Conservation (phyloP, 2,113 vertebrate genomes). For the Epinephelus lanceolatus region DNA sequence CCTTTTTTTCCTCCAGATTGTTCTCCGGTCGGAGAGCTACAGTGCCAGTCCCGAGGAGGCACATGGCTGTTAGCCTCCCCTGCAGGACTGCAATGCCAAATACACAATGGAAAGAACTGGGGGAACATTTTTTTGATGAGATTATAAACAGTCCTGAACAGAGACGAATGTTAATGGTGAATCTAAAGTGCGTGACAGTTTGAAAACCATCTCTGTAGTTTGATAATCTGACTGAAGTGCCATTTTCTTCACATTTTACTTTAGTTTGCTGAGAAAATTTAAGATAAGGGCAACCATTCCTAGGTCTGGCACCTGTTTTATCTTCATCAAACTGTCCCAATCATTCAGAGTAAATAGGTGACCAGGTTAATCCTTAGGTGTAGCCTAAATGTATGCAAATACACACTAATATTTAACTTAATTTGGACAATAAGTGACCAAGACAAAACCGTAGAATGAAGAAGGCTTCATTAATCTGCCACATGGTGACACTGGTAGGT, state of each 20-base stretch:
- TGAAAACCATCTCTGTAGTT: neutral
- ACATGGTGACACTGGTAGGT: slow-evolving; percentile 57
- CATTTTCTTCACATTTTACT: neutral
- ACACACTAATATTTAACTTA: neutral
- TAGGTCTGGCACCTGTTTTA: neutral
- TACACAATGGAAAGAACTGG: slow-evolving; percentile 34
- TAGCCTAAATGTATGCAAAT: neutral
- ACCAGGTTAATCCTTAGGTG: neutral
- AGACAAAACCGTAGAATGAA: neutral
- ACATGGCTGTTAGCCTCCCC: slow-evolving; percentile 52
- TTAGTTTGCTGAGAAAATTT: neutral
- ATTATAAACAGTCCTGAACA: slow-evolving; percentile 17
- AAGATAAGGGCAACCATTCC: neutral
- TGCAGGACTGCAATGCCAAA: slow-evolving; percentile 45
- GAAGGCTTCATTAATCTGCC: slow-evolving; percentile 6
- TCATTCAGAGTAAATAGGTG: neutral
- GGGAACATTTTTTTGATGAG: slow-evolving; percentile 23
- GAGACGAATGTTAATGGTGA: neutral
- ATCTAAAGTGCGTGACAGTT: neutral
- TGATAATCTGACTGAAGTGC: neutral
- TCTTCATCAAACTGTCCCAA: neutral
- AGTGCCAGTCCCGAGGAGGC: slow-evolving; percentile 15
- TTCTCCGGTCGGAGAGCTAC: slow-evolving; percentile 31
- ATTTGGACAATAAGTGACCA: neutral
- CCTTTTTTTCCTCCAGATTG: slow-evolving; percentile 53